These are phyloP conservation scores for Hedychridium roseum DNA, from an alignment of 2,888 invertebrate species.

Conservation along the genomic window DNA sequence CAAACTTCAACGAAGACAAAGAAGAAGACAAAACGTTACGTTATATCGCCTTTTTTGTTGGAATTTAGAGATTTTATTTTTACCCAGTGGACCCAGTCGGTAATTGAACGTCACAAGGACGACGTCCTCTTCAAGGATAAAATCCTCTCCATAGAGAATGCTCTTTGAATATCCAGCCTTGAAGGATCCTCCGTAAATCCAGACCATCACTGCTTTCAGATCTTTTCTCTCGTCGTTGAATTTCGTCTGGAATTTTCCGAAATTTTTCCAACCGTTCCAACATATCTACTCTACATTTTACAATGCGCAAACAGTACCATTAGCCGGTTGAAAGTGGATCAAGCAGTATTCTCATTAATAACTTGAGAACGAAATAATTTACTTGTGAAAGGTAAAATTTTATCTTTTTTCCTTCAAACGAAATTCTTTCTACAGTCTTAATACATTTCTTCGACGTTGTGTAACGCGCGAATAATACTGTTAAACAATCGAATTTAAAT, in stretches of 20 bases:
- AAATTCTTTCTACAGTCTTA: not conserved
- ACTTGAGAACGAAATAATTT: not conserved
- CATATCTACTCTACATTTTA: no score
- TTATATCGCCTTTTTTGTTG: not conserved
- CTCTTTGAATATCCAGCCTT: constrained; percentile 22
- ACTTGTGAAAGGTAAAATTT: not conserved
- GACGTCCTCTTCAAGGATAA: constrained; percentile 37
- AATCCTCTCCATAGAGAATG: constrained; percentile 34
- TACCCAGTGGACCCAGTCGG: constrained; percentile 40
- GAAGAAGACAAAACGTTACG: not conserved
- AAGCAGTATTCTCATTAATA: no score
- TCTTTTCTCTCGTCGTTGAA: not conserved
- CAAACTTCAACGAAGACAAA: not conserved
- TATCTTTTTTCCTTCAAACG: not conserved
- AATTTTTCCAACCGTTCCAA: no score
- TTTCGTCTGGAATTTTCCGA: no score
- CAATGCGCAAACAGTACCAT: no score
- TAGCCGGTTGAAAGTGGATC: no score
- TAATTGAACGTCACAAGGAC: constrained; percentile 40
- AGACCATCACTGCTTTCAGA: constrained; percentile 32
- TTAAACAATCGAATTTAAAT: not conserved
- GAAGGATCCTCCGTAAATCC: constrained; percentile 39
- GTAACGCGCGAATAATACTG: not conserved
- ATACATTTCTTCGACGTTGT: not conserved
- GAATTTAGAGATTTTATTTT: not conserved